Evolutionary conservation across 1,140 invertebrate genomes (phyloP), one percentile per base, ranked within the genome.

Genomic region (Drosophila setifemur): DNA sequence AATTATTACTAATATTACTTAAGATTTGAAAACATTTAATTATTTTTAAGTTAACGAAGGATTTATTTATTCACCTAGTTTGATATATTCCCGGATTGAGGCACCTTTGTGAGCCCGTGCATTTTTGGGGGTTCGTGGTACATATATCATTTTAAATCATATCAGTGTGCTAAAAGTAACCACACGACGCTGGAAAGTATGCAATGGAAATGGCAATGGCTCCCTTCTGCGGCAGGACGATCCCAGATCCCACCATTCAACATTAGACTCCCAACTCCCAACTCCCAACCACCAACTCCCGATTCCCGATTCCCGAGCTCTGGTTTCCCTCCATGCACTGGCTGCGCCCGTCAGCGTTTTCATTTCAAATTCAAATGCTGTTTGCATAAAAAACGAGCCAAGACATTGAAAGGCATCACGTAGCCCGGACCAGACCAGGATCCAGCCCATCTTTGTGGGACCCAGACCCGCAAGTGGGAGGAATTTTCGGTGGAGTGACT

Each of bases 281-380:
- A n/a, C 3, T 9, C 8, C 26, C 37, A 19, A 18, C 25, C 21
- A 31, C 21, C 21, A 7, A 8, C 8, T 4, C 6, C 14, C 19
- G 21, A 16, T 12, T 37, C 31, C 49, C 7, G 14, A 9, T 9
- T 33, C 29, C 47, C 28, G n/a, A n/a, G n/a, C n/a, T n/a, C n/a
- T n/a, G n/a, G n/a, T 21, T 53, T 28, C 25, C 28, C 50, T 71
- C 40, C 68, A 73, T 66, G 37, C 69, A 73, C 71, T 49, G 50
- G 63, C 43, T 18, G 12, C 12, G 25, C 43, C 77, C 78, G 57
- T 63, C 74, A 68, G 78, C 66, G 54, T 60, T 85, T 85, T 85
- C 79, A 85, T 85, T 85, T 85, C 81, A 75, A 79, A 85, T 85
- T 85, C 81, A 85, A 86, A 85, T 85, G 75, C 61, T 86, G 74